Evolutionary conservation across 1,140 invertebrate species (phyloP), one percentile per base, ranked within the genome.

Genomic region (Marisa cornuarietis): DNA sequence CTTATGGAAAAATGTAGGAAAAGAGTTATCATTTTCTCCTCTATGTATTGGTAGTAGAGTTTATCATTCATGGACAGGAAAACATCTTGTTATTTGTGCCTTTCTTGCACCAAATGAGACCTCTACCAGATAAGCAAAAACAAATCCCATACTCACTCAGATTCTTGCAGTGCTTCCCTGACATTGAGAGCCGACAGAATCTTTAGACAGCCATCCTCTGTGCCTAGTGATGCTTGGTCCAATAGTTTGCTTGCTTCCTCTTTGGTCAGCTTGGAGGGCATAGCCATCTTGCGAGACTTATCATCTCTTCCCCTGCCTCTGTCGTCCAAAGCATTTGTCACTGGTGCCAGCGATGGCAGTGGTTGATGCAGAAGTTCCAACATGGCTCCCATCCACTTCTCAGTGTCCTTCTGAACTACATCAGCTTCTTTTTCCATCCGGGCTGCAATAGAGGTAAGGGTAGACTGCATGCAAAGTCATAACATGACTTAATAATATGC

Each of bases 151-250:
- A 84, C 89, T 84, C 83, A 90, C 89, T 90, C 89, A 24, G 89
- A 89, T 71, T 89, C 88, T 63, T 83, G 75, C 31, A 90, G 61
- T 4, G 84, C 83, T 62, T 89, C 85, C 14, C 83, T 71, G 6
- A 88, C 85, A 74, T 88, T 86, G 18, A 90, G 78, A 51, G 88
- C 84, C 10, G 86, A 84, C 31, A 90, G 81, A 68, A 90, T 79
- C 49, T 86, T 80, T 54, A 88, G 68, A 83, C 88, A 90, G n/a
- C 85, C 87, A 76, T 89, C 85, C 83, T 89, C 86, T 24, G 85
- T 88, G 65, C 86, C 84, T 20, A 85, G 68, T 0, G 86, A 84
- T 54, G 82, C 82, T 18, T 83, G 81, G 31, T 88, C 85, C 22
- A 89, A 20, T 51, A 88, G 78, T 61, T 86, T 80, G 69, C 84